Evolutionary conservation across 2,797 vertebrate genomes (phyloP).

Genomic region (Neostethus bicornis): DNA sequence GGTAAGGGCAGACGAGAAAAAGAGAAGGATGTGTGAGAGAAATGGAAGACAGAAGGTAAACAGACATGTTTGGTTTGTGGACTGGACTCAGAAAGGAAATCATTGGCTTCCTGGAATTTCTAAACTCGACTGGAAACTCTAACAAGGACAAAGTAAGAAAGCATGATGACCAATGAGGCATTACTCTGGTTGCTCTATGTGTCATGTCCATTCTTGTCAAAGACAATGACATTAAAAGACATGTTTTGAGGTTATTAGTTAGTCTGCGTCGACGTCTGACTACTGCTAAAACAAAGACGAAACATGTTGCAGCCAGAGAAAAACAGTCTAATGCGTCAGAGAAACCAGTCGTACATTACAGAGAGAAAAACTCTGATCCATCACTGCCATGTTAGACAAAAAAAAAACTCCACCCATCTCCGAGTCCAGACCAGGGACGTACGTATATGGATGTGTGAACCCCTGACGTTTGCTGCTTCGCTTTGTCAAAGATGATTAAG

Average conservation of each 20-base stretch:
- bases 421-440: conserved; percentile 55
- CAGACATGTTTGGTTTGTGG: conserved; percentile 59
- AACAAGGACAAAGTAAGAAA: conserved; percentile 32
- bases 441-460: conserved; percentile 72
- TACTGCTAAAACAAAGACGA: conserved; percentile 46
- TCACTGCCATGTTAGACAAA: conserved; percentile 68
- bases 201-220: conserved; percentile 40
- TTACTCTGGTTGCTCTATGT: conserved; percentile 18
- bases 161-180: conserved; percentile 5
- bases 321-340: conserved; percentile 42
- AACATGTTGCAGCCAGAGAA: conserved; percentile 53
- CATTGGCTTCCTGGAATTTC: conserved; percentile 69
- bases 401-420: conserved; percentile 66
- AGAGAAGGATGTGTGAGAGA: conserved; percentile 42
- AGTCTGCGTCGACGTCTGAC: conserved; percentile 35
- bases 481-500: conserved; percentile 76
- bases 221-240: conserved; percentile 67
- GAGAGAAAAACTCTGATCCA: conserved; percentile 62
- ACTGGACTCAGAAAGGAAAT: conserved; percentile 57
- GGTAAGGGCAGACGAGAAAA: conserved; percentile 20
- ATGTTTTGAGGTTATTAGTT: conserved; percentile 55
- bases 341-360: conserved; percentile 19
- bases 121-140: conserved; percentile 50
- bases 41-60: conserved; percentile 50
- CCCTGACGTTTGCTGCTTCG: conserved; percentile 53